Evolutionary conservation across 2,113 vertebrate genomes (phyloP), one percentile per base, ranked within the genome.

Genomic region (Nyctibius bracteatus): DNA sequence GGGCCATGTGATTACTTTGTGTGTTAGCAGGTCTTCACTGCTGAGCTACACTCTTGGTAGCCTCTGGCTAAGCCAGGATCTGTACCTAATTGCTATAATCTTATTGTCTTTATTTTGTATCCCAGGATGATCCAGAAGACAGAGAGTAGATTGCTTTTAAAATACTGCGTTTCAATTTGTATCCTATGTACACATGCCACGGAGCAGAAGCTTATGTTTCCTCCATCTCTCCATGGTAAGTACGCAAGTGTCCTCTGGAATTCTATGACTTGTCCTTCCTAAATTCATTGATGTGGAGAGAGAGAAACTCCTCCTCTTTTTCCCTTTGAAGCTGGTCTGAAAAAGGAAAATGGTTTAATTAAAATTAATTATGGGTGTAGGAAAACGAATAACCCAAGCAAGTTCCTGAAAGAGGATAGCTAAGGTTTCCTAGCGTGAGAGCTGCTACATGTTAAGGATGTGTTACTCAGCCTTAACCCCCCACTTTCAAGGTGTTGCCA

Each of bases 311-410:
- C 80, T 89, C 82, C 92, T 92, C 86, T 89, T 92, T 88, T 65
- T 43, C 65, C 46, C 94, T 97, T 96, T 95, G 83, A 92, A 85
- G 71, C 6, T 79, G 19, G 27, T 90, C 90, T 96, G 95, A 91
- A 92, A 90, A 90, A 92, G 83, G 63, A 66, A 89, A 80, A 95
- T 75, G 21, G 46, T 81, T 94, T 96, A 54, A 96, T 96, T 96
- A 96, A 77, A 91, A 94, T 83, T 94, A 96, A 96, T 96, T 95
- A 81, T 73, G 68, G 80, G 75, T 71, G 93, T 86, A 55, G 74
- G 51, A 93, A 91, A 89, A 65, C 37, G 92, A 96, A 96, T 80
- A 91, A 75, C 35, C 2, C 86, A 59, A 79, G 39, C 86, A 72
- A n/a, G 44, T 92, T 93, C 74, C 82, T 79, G 80, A 92, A 95